A percentile compares a stretch with the other conserved stretches of the same genome.
These are phyloP conservation scores for Drepana arcuata DNA, from an alignment of 1,140 invertebrate genomes.

Conservation along the genomic window DNA sequence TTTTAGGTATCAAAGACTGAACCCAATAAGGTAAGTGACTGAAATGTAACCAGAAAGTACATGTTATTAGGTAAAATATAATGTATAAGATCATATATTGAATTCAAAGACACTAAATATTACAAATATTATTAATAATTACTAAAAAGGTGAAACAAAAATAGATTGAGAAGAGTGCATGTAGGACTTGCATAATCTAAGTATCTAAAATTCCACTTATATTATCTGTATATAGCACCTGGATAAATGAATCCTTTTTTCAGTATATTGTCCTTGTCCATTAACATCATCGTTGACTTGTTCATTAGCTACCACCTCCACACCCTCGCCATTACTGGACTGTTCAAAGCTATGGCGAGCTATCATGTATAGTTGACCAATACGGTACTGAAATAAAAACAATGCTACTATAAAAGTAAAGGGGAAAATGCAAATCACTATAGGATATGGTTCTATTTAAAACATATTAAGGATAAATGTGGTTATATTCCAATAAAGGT, in stretches of 20 bases:
- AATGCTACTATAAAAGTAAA: too few relatives aligned
- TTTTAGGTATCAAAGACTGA: conserved; percentile 87
- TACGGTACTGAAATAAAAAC: conserved; percentile 80
- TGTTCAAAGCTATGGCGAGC: conserved; percentile 93
- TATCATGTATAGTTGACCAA: conserved; percentile 96
- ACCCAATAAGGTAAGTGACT: conserved; percentile 93
- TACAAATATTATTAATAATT: background rate
- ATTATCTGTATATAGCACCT: too few relatives aligned
- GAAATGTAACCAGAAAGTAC: conserved; percentile 45
- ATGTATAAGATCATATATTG: too few relatives aligned
- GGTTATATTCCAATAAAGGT: too few relatives aligned
- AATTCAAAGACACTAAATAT: background rate
- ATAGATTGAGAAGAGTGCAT: too few relatives aligned
- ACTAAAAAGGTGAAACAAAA: too few relatives aligned
- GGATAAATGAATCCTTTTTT: conserved; percentile 92
- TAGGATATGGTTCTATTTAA: too few relatives aligned
- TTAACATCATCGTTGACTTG: conserved; percentile 84
- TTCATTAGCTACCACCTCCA: conserved; percentile 90
- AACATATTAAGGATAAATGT: too few relatives aligned
- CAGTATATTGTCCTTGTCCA: conserved; percentile 90
- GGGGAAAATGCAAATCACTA: too few relatives aligned
- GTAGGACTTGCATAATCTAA: too few relatives aligned
- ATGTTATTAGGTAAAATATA: too few relatives aligned
- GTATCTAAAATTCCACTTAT: too few relatives aligned
- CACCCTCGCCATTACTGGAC: conserved; percentile 91